Evolutionary conservation across 2,888 invertebrate genomes (phyloP).

Genomic region (Synergus japonicus): DNA sequence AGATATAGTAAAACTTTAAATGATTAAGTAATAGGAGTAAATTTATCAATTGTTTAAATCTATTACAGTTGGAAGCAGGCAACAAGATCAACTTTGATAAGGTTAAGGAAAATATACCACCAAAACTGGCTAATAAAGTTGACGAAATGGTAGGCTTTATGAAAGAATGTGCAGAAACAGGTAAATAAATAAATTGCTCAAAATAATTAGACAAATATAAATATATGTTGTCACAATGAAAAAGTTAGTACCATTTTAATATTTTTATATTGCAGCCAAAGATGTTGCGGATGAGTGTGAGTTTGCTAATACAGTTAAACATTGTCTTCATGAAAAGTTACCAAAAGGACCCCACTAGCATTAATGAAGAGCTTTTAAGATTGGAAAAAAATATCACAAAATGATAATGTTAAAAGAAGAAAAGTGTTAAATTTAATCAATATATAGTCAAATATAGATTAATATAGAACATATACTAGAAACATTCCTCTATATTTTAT

Average conservation of each 20-base stretch:
- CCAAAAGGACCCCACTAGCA: background rate
- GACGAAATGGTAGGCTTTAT: background rate
- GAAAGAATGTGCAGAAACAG: background rate
- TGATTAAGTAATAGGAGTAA: background rate
- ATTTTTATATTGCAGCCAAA: slow-evolving; percentile 7
- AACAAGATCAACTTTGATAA: background rate
- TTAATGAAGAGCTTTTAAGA: background rate
- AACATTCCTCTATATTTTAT: too few species aligned
- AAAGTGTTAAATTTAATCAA: background rate
- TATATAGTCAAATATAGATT: background rate
- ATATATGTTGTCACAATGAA: background rate
- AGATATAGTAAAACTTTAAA: background rate
- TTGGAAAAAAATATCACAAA: background rate
- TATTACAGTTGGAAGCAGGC: background rate
- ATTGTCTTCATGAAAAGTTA: background rate
- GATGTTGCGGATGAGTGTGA: slow-evolving; percentile 10
- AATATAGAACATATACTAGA: too few species aligned
- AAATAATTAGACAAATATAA: too few species aligned
- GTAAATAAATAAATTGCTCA: background rate
- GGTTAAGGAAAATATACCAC: background rate
- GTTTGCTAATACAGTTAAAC: background rate
- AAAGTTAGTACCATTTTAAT: background rate
- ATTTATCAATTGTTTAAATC: background rate
- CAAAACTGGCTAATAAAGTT: background rate
- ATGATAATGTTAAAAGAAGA: background rate